Conservation (phyloP, 2,797 vertebrate genomes). For the Lacerta agilis region DNA sequence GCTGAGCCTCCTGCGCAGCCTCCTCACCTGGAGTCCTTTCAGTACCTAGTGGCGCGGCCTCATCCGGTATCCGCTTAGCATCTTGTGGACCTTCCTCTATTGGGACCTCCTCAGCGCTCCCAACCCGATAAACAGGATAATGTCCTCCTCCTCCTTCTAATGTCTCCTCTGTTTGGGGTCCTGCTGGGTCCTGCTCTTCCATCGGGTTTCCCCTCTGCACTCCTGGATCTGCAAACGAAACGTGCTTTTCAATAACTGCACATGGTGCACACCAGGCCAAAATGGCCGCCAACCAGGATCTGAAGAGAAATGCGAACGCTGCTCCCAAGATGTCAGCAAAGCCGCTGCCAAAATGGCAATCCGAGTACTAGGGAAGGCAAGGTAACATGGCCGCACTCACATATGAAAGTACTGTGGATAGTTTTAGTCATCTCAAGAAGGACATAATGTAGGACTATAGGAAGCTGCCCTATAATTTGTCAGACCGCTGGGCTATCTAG, state of each 20-base stretch:
- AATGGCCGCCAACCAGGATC: background rate
- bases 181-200: background rate
- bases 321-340: background rate
- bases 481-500: too few relatives aligned
- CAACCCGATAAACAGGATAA: background rate
- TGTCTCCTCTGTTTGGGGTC: background rate
- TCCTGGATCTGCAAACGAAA: constrained; percentile 2
- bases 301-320: background rate
- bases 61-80: background rate
- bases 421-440: background rate
- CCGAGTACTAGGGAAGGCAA: background rate
- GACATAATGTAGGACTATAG: too few relatives aligned
- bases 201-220: background rate
- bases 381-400: too few relatives aligned
- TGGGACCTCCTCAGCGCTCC: background rate
- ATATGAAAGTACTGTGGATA: background rate
- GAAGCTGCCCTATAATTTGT: too few relatives aligned
- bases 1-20: background rate
- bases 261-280: background rate
- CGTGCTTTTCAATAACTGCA: background rate
- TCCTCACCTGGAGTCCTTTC: background rate
- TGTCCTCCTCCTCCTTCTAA: background rate
- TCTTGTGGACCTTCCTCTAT: background rate
- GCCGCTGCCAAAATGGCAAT: background rate
- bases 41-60: background rate